phyloP scores from a whole-genome alignment of 2,797 vertebrate species.

The Cercopithecus hamlyni region DNA sequence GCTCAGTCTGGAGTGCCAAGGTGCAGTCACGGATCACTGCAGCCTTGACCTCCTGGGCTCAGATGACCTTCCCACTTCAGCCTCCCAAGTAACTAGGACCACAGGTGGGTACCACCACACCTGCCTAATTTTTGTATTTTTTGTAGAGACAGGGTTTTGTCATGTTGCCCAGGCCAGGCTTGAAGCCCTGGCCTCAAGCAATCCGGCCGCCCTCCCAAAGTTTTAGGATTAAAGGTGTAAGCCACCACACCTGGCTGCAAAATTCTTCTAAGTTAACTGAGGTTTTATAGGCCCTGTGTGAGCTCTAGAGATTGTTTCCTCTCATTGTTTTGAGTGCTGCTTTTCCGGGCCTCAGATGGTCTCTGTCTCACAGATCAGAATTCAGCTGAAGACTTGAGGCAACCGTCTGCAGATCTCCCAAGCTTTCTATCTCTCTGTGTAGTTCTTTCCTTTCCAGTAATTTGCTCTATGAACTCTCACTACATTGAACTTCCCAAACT shows the following conservation, averaged over 20 bases:
- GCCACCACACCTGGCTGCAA: no score
- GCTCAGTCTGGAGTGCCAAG: not conserved
- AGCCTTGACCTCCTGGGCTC: not conserved
- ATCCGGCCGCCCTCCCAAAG: no score
- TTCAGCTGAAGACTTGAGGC: not conserved
- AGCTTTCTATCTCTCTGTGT: not conserved
- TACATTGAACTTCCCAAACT: not conserved
- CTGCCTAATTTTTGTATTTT: not conserved
- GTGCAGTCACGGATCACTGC: not conserved
- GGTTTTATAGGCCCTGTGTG: not conserved
- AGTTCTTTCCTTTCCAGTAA: not conserved
- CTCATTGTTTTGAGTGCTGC: not conserved
- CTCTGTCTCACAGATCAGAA: not conserved
- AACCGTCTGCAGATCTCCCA: not conserved
- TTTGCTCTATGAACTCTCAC: not conserved
- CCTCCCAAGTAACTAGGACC: not conserved
- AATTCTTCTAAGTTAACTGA: not conserved
- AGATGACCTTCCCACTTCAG: not conserved
- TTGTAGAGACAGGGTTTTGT: not conserved
- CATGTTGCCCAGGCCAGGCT: not conserved
- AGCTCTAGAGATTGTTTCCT: not conserved
- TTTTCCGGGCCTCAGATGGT: not conserved
- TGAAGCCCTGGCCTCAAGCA: no score
- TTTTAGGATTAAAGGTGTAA: no score
- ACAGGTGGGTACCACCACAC: not conserved